Conservation (phyloP, 2,113 vertebrate species). For the Rutilus rutilus region DNA sequence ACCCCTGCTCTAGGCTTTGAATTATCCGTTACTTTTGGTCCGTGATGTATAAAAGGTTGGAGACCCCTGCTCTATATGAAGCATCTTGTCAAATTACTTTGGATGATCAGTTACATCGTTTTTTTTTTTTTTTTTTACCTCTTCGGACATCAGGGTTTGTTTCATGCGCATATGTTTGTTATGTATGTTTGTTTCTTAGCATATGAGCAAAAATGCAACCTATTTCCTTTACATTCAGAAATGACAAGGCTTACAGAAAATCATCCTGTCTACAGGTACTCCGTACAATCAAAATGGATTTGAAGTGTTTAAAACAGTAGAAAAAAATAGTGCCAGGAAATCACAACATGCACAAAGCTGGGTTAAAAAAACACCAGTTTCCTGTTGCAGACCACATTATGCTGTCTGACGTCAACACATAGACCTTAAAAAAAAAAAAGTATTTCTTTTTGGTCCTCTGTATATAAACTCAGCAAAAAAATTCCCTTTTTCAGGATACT, state of each 20-base stretch:
- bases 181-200: too few relatives aligned
- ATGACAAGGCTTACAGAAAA: conserved; percentile 37
- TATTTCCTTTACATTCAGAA: conserved; percentile 29
- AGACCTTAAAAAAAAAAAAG: neutral
- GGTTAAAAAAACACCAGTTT: neutral
- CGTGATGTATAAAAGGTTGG: neutral
- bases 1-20: conserved; percentile 6
- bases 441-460: too few relatives aligned
- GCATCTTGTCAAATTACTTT: conserved; percentile 4
- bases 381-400: conserved; percentile 5
- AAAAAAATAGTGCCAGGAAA: conserved; percentile 24
- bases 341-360: neutral
- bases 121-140: neutral
- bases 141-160: neutral
- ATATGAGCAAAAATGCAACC: neutral
- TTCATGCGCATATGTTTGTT: too few relatives aligned
- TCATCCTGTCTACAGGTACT: neutral
- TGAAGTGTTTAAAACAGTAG: neutral
- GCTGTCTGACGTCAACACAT: conserved; percentile 10
- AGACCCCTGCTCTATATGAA: conserved; percentile 4
- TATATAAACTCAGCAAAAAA: too few relatives aligned
- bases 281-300: conserved; percentile 44
- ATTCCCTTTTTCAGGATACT: too few relatives aligned
- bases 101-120: neutral
- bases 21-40: neutral